Base-by-base conservation (phyloP, 1,140 invertebrate species). In the Battus philenor region DNA sequence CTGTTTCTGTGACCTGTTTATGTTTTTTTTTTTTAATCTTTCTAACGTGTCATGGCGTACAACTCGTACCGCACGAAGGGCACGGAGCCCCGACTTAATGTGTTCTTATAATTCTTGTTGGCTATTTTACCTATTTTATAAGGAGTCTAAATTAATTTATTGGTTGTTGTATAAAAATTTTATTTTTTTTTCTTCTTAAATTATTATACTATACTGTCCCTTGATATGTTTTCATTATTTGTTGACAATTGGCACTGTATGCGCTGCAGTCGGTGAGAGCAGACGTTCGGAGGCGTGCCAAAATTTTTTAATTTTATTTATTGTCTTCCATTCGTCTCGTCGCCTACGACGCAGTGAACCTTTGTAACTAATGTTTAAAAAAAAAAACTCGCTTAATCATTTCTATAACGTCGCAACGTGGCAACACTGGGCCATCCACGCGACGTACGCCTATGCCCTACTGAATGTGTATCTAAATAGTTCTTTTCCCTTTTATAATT, bases 81-180 rank as follows among this genome's bases (percentile, higher is more conserved):
- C 56, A 55, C 59, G 53, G 61, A 10, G 72, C 77, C 68, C 73
- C 82, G 73, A 30, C 76, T 56, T 72, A 68, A 83, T 85, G 81
- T 85, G 79, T 85, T 85, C 81, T 82, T 81, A 80, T 81, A 84
- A 73, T 80, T 85, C 79, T 85, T 85, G 81, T 85, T 85, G 81
- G 81, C 78, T 77, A 81, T 85, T 80, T 81, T 83, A 83, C 78
- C 81, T 85, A 85, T 83, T 85, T 85, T 85, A 81, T 83, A 81
- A 85, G 79, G 68, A 71, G 71, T 78, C 81, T 75, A 85, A 85
- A 85, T 83, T 85, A 85, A 83, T 83, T 85, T 85, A 85, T 85
- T 83, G 79, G 81, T 85, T 85, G 75, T 85, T 85, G 72, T 76
- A 82, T 85, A 80, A 64, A 83, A 82, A 85, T 72, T 80, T 83